Base-by-base conservation (phyloP, 2,888 invertebrate genomes). In the Drosophila affinis region DNA sequence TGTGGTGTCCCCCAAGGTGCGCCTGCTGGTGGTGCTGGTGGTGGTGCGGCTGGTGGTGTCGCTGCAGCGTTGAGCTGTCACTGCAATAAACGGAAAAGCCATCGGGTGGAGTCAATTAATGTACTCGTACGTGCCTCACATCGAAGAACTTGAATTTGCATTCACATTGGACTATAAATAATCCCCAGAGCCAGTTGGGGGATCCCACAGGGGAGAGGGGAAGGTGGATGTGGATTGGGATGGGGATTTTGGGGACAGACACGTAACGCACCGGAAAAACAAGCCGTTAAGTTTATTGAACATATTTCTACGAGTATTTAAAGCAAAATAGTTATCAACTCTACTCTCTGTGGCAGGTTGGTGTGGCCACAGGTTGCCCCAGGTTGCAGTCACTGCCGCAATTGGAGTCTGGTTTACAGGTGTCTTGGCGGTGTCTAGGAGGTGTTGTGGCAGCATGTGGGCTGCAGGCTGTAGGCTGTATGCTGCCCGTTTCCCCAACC, bases 41-140 rank as follows among this genome's bases (percentile, higher is more conserved):
- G 49, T 46, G 58, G 21, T 65, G 54, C 24, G 18, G 27, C 7
- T 27, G 29, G 29, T 29, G 29, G 49, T 68, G 76, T 56, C 87
- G 76, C 45, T 81, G 79, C 72, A 80, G 91, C 91, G 92, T 92
- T 52, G 91, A 91, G 76, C 93, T 87, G 75, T 93, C 93, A 90
- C 93, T 93, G 89, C 18, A 92, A 92, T 69, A 54, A 77, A 73
- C 64, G 39, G 48, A 69, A 78, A 79, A 77, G 78, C 72, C 49
- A 69, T 58, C 63, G 72, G 51, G 62, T 51, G 61, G 55, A 75
- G 70, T 77, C 67, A 62, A 70, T 81, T 65, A 88, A 76, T 68
- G 70, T 77, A 29, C 29, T 9, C 29, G 29, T 29, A 81, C 73
- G 64, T 62, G 69, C 67, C 60, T 72, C 56, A 67, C 72, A 70